Evolutionary conservation across 1,140 invertebrate species (phyloP), one percentile per base, ranked within the genome.

Genomic region (Macrobrachium nipponense): DNA sequence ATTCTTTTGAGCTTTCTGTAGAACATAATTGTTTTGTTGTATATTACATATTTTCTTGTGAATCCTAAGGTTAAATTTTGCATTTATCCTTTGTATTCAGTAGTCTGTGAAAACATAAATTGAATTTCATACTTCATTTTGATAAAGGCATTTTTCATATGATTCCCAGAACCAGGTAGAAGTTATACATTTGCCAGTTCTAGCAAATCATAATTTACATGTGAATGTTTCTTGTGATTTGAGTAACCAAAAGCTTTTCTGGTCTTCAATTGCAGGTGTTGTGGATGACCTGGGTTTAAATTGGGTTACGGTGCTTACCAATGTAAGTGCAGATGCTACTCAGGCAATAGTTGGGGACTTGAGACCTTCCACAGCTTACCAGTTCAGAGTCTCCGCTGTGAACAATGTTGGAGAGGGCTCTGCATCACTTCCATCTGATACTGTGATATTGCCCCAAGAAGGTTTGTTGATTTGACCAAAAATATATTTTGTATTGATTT

Each of bases 331-430:
- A 2, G 93, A 94, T 75, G 93, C 94, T 82, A 94, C 96, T 36
- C 97, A 95, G 94, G 93, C 96, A 6, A 90, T 98, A 20, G 91
- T 98, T 5, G 95, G 94, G 27, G 96, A 96, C 90, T 92, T 99
- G 44, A 97, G 98, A 92, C 98, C 98, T 0, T 97, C 98, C 0
- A 95, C 96, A 1, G 95, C 96, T 0, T 99, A 99, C 92, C 97
- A 99, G 91, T 99, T 99, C 91, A 93, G 98, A 87, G 96, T 99
- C 2, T 97, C 95, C 89, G 98, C 98, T 23, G 95, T 98, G 0
- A 99, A 99, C 91, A 95, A 96, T 44, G 97, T 98, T 0, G 98
- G 98, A 3, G 97, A 98, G 91, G 98, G 98, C 61, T 94, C 95
- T 23, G 94, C 96, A 5, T 98, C 97, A 5, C 94, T 95, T 64